A percentile compares a stretch with the other conserved stretches of the same genome.
phyloP scores from a whole-genome alignment of 1,140 invertebrate species.

The Brachionus asplanchnoidis region DNA sequence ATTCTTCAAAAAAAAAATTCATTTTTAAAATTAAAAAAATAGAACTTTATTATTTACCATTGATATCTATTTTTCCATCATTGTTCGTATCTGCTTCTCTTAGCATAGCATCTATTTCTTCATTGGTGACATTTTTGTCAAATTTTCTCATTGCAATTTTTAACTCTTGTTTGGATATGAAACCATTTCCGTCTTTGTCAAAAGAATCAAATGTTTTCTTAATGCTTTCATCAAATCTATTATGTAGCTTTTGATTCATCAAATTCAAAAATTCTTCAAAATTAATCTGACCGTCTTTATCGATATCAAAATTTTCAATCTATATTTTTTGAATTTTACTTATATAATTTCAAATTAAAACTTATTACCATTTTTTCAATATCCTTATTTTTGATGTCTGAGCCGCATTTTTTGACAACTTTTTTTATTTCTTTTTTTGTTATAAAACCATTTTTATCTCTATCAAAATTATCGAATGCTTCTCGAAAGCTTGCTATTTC shows the following conservation, averaged over 20 bases:
- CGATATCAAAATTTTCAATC: slow-evolving; percentile 5
- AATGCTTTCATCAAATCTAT: background rate
- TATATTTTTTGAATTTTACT: background rate
- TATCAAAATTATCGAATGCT: background rate
- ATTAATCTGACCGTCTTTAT: background rate
- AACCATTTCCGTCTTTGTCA: slow-evolving; percentile 24
- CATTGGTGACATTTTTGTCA: background rate
- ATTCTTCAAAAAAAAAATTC: slow-evolving; percentile 20
- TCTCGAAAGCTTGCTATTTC: background rate
- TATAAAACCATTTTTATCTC: slow-evolving; percentile 12
- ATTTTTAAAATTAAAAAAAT: background rate
- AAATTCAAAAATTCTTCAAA: slow-evolving; percentile 27
- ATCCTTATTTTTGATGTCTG: background rate
- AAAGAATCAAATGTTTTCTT: background rate
- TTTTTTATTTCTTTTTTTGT: slow-evolving; percentile 15
- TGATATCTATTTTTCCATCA: slow-evolving; percentile 36
- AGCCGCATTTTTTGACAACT: background rate
- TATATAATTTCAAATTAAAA: background rate
- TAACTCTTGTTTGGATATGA: background rate
- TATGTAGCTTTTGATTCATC: background rate
- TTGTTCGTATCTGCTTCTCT: slow-evolving; percentile 13
- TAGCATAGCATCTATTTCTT: slow-evolving; percentile 41
- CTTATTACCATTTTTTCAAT: background rate
- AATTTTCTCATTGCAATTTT: background rate
- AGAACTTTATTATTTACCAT: background rate